Evolutionary conservation across 2,113 vertebrate species (phyloP), one percentile per base, ranked within the genome.

Genomic region (Psittacula cyanocephala): DNA sequence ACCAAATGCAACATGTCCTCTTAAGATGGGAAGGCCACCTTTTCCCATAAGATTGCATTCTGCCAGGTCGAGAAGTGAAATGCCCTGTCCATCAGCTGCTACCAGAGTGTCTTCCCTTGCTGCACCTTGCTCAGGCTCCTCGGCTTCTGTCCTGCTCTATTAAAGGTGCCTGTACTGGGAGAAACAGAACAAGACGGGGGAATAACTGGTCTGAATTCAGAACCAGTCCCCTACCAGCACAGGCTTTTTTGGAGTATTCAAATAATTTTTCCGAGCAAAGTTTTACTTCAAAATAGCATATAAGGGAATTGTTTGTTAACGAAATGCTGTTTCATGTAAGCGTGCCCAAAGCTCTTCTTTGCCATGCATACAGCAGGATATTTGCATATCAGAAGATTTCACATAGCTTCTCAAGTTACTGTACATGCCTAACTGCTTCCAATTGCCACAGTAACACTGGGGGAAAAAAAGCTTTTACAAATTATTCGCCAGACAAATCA

Each of bases 321-420:
- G 2, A 49, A 41, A 46, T 20, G 20, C 81, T 71, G 20, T 81
- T 88, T 90, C 72, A 69, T 86, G 65, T 88, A 78, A 94, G 72
- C 6, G 0, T 22, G 5, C 93, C 88, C 82, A 57, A 64, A 91
- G 71, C 46, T 88, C 62, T 67, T 88, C 87, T 91, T 81, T 89
- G 76, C 88, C 62, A 47, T 63, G 64, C 88, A 86, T 53, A 92
- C 81, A 91, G 88, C n/a, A 63, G 70, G 17, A 13, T n/a, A 97
- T 95, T 96, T 97, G 89, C 94, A 95, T 88, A 96, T 92, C 88
- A 89, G 89, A 97, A 95, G 95, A 79, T 76, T 96, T 96, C 93
- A 88, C 76, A 62, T 28, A 90, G 82, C 75, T 88, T 89, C 95
- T 89, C 93, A 76, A 95, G 81, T 87, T 87, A 84, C 88, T 57